These are phyloP conservation scores for Holacanthus passer DNA, from an alignment of 2,113 vertebrate genomes.

Conservation along the genomic window DNA sequence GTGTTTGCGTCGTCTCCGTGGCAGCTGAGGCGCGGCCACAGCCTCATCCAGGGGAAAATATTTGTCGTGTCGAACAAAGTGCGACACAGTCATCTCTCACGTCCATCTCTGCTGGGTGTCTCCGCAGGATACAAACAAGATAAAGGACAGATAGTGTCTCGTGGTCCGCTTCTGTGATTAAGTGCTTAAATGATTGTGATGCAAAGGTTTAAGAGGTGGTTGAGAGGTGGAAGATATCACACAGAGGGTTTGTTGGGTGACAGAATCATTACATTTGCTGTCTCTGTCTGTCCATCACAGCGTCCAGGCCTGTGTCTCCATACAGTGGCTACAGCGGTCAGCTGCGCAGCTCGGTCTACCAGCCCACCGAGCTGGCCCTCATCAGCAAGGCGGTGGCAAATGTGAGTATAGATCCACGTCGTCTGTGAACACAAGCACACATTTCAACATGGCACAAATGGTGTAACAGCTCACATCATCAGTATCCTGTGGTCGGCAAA, in stretches of 20 bases:
- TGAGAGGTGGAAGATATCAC: neutral
- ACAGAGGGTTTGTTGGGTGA: neutral
- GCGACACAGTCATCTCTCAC: neutral
- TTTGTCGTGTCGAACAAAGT: constrained; percentile 21
- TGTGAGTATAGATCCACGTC: constrained; percentile 66
- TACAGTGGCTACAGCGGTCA: constrained; percentile 96
- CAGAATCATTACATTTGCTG: neutral
- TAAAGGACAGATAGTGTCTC: neutral
- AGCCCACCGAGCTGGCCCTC: constrained; percentile 95
- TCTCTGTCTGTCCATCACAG: constrained; percentile 71
- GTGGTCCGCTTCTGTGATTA: neutral
- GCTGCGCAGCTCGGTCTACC: constrained; percentile 91
- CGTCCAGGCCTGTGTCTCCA: constrained; percentile 90
- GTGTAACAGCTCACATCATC: neutral
- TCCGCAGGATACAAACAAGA: neutral
- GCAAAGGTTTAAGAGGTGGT: neutral
- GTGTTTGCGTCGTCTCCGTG: constrained; percentile 62
- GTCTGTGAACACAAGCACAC: neutral
- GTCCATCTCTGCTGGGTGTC: neutral
- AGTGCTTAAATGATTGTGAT: neutral
- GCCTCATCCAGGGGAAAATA: constrained; percentile 24
- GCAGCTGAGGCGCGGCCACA: constrained; percentile 61
- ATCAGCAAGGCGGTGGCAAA: constrained; percentile 90
- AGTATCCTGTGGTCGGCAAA: neutral
- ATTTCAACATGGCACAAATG: constrained; percentile 9